A percentile compares a stretch with the other conserved stretches of the same genome.
Conservation (phyloP, 2,797 vertebrate genomes). For the Falco peregrinus region DNA sequence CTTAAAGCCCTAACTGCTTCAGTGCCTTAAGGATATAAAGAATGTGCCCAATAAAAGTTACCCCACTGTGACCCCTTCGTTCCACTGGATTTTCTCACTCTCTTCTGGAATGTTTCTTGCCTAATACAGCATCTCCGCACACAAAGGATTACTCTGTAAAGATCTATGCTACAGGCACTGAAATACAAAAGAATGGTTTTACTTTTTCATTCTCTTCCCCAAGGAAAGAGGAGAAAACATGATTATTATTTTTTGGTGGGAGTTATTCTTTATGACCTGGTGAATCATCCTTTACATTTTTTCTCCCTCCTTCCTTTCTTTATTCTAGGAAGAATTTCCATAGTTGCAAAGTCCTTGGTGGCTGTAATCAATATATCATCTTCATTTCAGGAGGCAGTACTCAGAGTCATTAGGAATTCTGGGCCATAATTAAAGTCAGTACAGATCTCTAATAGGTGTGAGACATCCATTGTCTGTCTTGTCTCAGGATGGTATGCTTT, state of each 20-base stretch:
- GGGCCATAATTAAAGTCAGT: neutral
- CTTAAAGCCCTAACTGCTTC: neutral
- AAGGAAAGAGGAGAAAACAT: neutral
- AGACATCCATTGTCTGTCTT: neutral
- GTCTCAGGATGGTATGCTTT: neutral
- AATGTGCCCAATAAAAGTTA: neutral
- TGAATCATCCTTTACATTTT: neutral
- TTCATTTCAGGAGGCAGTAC: neutral
- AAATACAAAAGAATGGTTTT: neutral
- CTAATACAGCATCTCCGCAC: neutral
- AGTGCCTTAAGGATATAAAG: neutral
- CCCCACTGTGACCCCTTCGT: neutral
- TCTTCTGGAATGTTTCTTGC: neutral
- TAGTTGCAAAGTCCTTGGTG: neutral
- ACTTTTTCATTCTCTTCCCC: neutral
- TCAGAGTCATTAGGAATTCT: slow-evolving; percentile 5
- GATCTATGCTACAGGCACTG: neutral
- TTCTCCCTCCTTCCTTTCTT: neutral
- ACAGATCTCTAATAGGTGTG: neutral
- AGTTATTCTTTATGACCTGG: neutral
- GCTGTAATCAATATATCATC: neutral
- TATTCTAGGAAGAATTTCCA: neutral
- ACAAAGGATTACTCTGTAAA: neutral
- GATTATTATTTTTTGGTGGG: neutral
- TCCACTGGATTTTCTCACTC: neutral